Conservation (phyloP, 2,797 vertebrate genomes). For the Botia almorhae region DNA sequence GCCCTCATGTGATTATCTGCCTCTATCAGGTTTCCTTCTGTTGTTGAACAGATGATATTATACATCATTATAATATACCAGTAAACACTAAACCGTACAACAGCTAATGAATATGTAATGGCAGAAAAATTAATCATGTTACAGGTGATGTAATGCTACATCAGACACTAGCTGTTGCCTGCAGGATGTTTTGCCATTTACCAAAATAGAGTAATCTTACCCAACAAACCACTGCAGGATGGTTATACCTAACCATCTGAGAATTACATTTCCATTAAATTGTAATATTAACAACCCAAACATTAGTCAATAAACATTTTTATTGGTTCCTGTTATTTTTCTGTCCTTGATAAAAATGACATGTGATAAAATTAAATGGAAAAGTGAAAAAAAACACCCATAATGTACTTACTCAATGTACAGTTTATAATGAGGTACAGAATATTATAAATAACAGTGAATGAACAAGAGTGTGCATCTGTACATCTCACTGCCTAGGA, state of each 20-base stretch:
- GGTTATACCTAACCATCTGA: too few relatives aligned
- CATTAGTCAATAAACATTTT: not conserved
- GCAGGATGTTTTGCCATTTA: not conserved
- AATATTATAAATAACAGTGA: not conserved
- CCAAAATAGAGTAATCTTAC: not conserved
- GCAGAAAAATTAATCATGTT: not conserved
- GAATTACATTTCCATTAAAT: too few relatives aligned
- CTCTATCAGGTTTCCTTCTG: not conserved
- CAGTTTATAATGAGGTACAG: constrained; percentile 4
- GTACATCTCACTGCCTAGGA: not conserved
- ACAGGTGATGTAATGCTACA: not conserved
- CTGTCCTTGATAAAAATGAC: not conserved
- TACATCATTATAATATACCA: not conserved
- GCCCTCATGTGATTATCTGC: not conserved
- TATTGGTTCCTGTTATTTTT: not conserved
- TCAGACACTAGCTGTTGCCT: not conserved
- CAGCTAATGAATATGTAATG: not conserved
- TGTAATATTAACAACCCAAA: not conserved
- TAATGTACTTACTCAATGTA: not conserved
- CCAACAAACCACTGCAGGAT: not conserved
- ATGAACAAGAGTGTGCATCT: not conserved
- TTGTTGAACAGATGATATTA: not conserved
- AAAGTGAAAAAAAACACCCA: not conserved
- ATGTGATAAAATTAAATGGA: not conserved
- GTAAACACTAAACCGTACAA: not conserved